A percentile compares a stretch with the other conserved stretches of the same genome.
Evolutionary conservation across 2,113 vertebrate genomes (phyloP).

Genomic region (Cryptotis parvus): DNA sequence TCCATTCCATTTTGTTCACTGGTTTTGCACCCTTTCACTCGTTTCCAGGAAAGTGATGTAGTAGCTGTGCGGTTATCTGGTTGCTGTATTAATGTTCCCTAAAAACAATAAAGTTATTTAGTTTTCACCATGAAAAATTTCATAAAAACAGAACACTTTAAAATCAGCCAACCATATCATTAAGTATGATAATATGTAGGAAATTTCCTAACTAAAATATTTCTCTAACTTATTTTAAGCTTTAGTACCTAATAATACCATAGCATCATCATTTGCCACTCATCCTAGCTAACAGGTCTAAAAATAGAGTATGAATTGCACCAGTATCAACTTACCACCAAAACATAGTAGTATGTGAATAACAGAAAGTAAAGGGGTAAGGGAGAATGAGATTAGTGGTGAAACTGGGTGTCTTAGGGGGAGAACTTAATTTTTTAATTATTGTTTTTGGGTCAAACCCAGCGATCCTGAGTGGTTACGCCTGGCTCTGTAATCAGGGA

Average conservation of each 20-base stretch:
- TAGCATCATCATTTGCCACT: constrained; percentile 52
- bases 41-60: constrained; percentile 91
- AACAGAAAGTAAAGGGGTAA: constrained; percentile 13
- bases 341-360: neutral
- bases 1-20: constrained; percentile 86
- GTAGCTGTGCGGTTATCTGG: constrained; percentile 85
- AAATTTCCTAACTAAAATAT: constrained; percentile 52
- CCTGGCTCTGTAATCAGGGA: too few relatives aligned
- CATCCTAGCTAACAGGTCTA: constrained; percentile 50
- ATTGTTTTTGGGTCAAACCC: too few relatives aligned
- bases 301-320: constrained; percentile 1
- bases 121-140: constrained; percentile 42
- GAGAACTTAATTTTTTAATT: neutral
- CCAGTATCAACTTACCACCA: neutral
- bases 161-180: too few relatives aligned
- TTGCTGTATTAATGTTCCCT: constrained; percentile 90
- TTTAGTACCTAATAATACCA: constrained; percentile 40
- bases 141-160: neutral
- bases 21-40: constrained; percentile 91
- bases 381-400: constrained; percentile 36
- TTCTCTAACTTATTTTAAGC: constrained; percentile 40
- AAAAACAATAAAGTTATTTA: constrained; percentile 75
- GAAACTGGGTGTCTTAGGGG: neutral
- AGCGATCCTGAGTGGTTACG: too few relatives aligned
- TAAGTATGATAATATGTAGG: neutral